Evolutionary conservation across 2,113 vertebrate species (phyloP), one percentile per base, ranked within the genome.

Genomic region (Rhegmatorhina hoffmannsi): DNA sequence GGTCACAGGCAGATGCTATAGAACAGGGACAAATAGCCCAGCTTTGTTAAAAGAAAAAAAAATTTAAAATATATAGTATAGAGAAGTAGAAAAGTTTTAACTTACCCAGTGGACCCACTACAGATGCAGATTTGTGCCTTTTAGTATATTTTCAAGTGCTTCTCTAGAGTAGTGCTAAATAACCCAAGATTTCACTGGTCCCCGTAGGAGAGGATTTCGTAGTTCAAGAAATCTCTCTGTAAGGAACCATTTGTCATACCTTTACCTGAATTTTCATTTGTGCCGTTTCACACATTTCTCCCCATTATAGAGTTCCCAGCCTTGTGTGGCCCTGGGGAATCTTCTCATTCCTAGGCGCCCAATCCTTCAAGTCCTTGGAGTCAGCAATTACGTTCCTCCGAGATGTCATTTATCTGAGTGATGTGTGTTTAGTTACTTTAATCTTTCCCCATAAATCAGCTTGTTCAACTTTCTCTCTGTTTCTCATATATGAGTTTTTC

Each of bases 371-470:
- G 26, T 91, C 75, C 79, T 88, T 90, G 79, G 59, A 90, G 82
- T 47, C 18, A 7, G 75, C 90, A 96, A 44, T 89, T 84, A 68
- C 0, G 0, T 73, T 91, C 62, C 77, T 79, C 34, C 9, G 3
- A 89, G 87, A 87, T 72, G 63, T 56, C 89, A 94, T 92, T 95
- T 89, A 78, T 38, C 79, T 94, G 90, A 94, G 34, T 85, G 75
- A 87, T 84, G 64, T 86, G 67, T 70, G 9, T 90, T 93, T 94
- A 90, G 95, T 95, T 91, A 91, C 90, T 92, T 91, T 77, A 91
- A 85, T 95, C 78, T 89, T 90, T 88, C 36, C 67, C 58, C 59
- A 87, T 90, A 94, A 85, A 95, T 95, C 80, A 94, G 47, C 36
- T 82, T 72, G 44, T 66, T 94, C 84, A 95, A n/a, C 73, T 73